Conservation (phyloP, 2,888 invertebrate species). For the Cyclophora albipunctata region DNA sequence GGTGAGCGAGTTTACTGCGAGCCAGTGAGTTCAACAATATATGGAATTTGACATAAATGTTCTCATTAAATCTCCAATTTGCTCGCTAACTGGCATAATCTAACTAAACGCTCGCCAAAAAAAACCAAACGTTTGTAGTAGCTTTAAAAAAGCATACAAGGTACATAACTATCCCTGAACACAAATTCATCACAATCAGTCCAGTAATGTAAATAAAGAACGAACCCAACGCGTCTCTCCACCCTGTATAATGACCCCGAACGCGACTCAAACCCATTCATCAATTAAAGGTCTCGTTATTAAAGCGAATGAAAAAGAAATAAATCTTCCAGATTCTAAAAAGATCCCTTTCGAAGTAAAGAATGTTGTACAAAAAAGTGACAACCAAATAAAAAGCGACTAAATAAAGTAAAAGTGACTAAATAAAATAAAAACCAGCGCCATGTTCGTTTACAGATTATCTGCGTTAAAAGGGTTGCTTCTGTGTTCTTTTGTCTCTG, state of each 20-base stretch:
- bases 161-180: no score
- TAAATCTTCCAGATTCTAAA: slow-evolving; percentile 67
- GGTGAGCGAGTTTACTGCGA: no score
- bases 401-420: no score
- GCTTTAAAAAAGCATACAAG: no score
- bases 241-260: no score
- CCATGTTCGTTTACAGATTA: slow-evolving; percentile 66
- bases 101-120: no score
- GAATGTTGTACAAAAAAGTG: slow-evolving; percentile 76
- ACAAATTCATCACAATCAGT: no score
- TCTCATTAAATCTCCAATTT: slow-evolving; percentile 19
- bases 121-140: no score
- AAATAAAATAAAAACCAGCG: slow-evolving; percentile 39
- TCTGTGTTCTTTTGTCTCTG: slow-evolving; percentile 72
- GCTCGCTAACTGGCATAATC: slow-evolving; percentile 19
- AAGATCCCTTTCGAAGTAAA: slow-evolving; percentile 74
- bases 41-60: no score
- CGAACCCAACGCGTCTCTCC: no score
- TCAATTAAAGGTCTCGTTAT: slow-evolving; percentile 70
- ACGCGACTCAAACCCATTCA: slow-evolving; percentile 38
- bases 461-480: slow-evolving; percentile 76
- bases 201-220: no score
- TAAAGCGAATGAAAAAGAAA: slow-evolving; percentile 66
- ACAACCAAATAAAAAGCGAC: slow-evolving; percentile 62
- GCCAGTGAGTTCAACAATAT: no score